Evolutionary conservation across 2,113 vertebrate genomes (phyloP).

Genomic region (Oreotrochilus melanogaster): DNA sequence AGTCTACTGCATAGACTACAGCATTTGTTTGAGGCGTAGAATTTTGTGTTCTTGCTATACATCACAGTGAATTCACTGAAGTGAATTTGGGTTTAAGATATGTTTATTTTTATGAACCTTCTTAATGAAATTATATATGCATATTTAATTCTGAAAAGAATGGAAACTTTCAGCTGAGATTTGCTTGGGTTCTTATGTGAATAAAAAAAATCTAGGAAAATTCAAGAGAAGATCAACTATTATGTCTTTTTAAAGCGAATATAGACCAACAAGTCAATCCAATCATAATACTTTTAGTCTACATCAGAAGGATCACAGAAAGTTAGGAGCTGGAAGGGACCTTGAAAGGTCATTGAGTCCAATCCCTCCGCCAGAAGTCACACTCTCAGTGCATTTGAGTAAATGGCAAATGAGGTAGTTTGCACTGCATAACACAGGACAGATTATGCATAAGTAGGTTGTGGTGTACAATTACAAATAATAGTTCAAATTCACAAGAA

Average conservation of each 20-base stretch:
- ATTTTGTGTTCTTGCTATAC: background rate
- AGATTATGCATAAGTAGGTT: background rate
- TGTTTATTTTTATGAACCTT: background rate
- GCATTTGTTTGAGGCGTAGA: background rate
- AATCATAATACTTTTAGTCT: background rate
- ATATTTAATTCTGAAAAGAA: background rate
- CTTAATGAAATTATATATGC: background rate
- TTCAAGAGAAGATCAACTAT: background rate
- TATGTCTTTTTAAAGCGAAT: background rate
- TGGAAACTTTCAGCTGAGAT: background rate
- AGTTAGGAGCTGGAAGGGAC: no score
- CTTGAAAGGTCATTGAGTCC: no score
- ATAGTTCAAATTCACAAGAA: background rate
- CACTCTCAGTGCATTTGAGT: background rate
- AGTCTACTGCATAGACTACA: background rate
- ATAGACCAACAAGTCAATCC: accelerated
- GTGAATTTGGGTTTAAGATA: background rate
- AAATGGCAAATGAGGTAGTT: background rate
- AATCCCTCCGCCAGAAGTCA: no score
- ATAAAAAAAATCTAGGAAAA: background rate
- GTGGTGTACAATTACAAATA: background rate
- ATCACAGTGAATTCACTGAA: background rate
- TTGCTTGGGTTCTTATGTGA: background rate
- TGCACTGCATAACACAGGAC: background rate
- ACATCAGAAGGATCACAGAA: background rate